Conservation (phyloP, 2,113 vertebrate genomes). For the Scartelaos histophorus region DNA sequence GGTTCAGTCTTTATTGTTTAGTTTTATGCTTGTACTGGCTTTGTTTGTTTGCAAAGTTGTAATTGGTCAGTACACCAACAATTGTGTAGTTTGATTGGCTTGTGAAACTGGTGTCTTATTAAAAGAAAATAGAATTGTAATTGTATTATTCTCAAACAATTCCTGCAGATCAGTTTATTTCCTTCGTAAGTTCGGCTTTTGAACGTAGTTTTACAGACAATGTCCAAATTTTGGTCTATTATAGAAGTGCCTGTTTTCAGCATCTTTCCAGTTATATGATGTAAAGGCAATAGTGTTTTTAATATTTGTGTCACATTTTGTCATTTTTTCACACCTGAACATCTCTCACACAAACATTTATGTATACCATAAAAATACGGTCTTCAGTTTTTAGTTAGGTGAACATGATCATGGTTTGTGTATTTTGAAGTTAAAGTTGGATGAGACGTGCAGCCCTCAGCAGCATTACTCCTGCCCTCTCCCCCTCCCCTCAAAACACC, state of each 20-base stretch:
- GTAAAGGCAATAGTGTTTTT: background rate
- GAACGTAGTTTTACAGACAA: background rate
- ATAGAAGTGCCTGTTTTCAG: background rate
- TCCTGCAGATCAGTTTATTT: background rate
- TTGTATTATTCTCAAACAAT: background rate
- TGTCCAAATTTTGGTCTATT: background rate
- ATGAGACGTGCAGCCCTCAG: conserved; percentile 36
- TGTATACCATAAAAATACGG: background rate
- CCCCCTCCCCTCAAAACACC: conserved; percentile 20
- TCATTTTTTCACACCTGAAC: background rate
- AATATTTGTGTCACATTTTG: background rate
- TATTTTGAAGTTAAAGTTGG: conserved; percentile 23
- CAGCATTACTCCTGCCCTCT: conserved; percentile 35
- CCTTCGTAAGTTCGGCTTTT: background rate
- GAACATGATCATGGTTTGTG: conserved; percentile 25
- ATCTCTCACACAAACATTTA: background rate
- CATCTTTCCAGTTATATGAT: background rate
- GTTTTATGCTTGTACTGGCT: background rate
- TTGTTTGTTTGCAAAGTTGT: background rate
- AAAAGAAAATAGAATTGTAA: background rate
- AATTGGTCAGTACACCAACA: background rate
- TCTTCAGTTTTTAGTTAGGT: background rate
- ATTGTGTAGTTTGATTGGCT: background rate
- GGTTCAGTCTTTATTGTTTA: background rate
- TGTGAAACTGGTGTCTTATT: background rate